Percentiles rank a stretch among this genome's conserved stretches.
Conservation (phyloP, 2,888 invertebrate genomes). For the Lasioglossum lativentre region DNA sequence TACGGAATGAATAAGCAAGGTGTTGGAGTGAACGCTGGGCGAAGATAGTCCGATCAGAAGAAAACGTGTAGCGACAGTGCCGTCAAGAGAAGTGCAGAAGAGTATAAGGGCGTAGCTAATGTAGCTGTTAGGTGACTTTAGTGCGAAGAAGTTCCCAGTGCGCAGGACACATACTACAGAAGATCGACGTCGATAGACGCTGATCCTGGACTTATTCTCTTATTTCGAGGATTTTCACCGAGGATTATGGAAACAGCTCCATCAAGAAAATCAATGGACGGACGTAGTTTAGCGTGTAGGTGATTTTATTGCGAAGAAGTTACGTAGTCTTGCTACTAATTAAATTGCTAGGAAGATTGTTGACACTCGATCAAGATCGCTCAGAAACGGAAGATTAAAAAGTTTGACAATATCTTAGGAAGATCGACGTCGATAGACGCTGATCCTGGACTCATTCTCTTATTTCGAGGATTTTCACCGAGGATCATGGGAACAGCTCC, state of each 20-base stretch:
- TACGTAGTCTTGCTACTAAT: too few species aligned
- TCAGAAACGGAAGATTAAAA: background rate
- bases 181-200: background rate
- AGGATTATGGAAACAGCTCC: too few species aligned
- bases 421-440: background rate
- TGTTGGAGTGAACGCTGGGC: background rate
- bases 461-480: background rate
- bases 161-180: background rate
- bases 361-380: background rate
- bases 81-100: background rate
- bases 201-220: too few species aligned
- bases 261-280: too few species aligned
- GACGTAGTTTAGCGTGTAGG: too few species aligned
- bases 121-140: background rate
- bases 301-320: too few species aligned
- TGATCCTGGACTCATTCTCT: too few species aligned
- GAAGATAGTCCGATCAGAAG: background rate
- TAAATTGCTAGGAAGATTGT: background rate
- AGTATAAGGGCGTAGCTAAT: background rate
- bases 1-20: background rate
- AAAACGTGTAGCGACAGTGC: background rate
- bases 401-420: background rate
- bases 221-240: background rate
- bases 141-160: background rate
- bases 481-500: too few species aligned